These are phyloP conservation scores for Dolichotis patagonum DNA, from an alignment of 2,113 vertebrate species.

Conservation along the genomic window DNA sequence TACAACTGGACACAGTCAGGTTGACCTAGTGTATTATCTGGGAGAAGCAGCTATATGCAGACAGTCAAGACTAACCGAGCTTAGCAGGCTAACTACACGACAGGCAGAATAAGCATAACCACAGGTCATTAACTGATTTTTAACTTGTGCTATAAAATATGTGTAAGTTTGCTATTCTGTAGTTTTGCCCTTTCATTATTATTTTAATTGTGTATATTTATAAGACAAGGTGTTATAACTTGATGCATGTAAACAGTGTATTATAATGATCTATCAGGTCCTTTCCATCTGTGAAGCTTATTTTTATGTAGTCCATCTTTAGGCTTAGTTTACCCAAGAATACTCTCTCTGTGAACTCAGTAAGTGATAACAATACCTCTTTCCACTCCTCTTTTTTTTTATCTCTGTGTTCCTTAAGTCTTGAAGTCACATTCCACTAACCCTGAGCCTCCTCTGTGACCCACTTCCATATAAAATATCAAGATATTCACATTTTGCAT, in stretches of 20 bases:
- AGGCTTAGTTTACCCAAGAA: background rate
- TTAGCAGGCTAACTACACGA: too few species aligned
- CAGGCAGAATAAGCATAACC: too few species aligned
- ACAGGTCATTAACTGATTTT: too few species aligned
- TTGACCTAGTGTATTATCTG: too few species aligned
- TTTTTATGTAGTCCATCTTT: background rate
- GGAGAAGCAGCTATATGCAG: too few species aligned
- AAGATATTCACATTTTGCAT: background rate
- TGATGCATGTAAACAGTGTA: rapidly evolving
- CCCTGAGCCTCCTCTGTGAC: background rate
- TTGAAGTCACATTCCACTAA: background rate
- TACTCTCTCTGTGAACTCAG: background rate
- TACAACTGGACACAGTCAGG: too few species aligned
- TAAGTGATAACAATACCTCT: background rate
- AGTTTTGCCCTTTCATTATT: too few species aligned
- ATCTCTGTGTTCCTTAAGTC: background rate
- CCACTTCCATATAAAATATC: background rate
- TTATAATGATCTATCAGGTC: background rate
- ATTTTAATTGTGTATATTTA: background rate
- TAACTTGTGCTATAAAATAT: too few species aligned
- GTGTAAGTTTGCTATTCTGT: too few species aligned
- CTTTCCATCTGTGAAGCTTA: background rate
- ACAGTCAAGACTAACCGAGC: too few species aligned
- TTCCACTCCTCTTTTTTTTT: background rate
- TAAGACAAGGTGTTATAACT: rapidly evolving